Conservation (phyloP, 1,140 invertebrate genomes). For the Bicyclus anynana region DNA sequence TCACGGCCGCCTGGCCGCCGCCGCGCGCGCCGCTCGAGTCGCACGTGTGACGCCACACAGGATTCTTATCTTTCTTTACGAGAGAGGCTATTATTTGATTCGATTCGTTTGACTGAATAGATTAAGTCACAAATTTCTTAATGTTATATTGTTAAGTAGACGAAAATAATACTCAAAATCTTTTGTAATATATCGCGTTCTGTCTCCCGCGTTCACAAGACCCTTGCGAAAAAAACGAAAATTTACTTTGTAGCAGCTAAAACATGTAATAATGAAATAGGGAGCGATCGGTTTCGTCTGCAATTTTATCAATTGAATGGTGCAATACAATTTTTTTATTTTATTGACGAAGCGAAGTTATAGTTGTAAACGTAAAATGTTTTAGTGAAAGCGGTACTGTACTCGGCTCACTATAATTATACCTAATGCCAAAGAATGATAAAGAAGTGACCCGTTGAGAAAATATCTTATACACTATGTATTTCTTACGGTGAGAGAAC, state of each 20-base stretch:
- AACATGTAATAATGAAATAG: slow-evolving; percentile 14
- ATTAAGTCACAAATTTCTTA: slow-evolving; percentile 68
- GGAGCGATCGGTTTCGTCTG: slow-evolving; percentile 33
- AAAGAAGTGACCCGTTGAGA: slow-evolving; percentile 29
- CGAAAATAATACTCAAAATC: slow-evolving; percentile 59
- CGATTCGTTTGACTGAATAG: slow-evolving; percentile 75
- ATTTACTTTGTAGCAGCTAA: neutral
- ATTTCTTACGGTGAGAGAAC: slow-evolving; percentile 5
- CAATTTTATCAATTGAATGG: slow-evolving; percentile 39
- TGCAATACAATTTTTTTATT: slow-evolving; percentile 52
- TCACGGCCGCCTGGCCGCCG: slow-evolving; percentile 51
- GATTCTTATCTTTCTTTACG: slow-evolving; percentile 40
- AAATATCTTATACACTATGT: neutral
- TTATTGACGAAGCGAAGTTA: slow-evolving; percentile 28
- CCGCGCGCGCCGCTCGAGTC: slow-evolving; percentile 68
- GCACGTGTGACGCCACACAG: slow-evolving; percentile 45
- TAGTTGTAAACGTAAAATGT: slow-evolving; percentile 36
- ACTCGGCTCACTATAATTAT: slow-evolving; percentile 71
- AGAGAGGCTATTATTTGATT: slow-evolving; percentile 75
- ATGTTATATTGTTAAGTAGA: slow-evolving; percentile 37
- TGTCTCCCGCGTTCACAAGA: slow-evolving; percentile 21
- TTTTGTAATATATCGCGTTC: slow-evolving; percentile 34
- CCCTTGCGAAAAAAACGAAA: slow-evolving; percentile 21
- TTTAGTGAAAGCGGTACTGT: slow-evolving; percentile 44
- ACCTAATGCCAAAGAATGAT: slow-evolving; percentile 74